Percentiles rank a stretch among this genome's conserved stretches.
phyloP scores from a whole-genome alignment of 2,888 invertebrate genomes.

The Agrilus mali region DNA sequence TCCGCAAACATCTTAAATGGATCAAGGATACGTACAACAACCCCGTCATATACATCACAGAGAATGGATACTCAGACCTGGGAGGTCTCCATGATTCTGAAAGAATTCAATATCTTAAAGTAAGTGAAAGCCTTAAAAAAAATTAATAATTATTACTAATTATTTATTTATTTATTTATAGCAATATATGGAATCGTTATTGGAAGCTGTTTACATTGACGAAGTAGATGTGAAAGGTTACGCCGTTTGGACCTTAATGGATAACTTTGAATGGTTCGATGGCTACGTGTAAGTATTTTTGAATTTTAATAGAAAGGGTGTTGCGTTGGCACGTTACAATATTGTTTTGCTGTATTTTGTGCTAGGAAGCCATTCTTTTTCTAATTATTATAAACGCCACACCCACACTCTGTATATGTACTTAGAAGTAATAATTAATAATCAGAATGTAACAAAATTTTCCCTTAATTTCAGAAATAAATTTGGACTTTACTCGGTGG shows the following conservation, averaged over 20 bases:
- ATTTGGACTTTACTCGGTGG: neutral
- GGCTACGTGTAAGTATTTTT: conserved; percentile 41
- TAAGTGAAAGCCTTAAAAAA: conserved; percentile 1
- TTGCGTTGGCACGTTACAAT: too few relatives aligned
- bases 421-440: too few relatives aligned
- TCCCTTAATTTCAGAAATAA: too few relatives aligned
- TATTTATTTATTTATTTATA: neutral
- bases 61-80: conserved; percentile 36
- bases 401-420: too few relatives aligned
- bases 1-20: conserved; percentile 40
- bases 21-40: conserved; percentile 28
- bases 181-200: conserved; percentile 34
- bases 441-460: too few relatives aligned
- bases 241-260: conserved; percentile 35
- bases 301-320: too few relatives aligned
- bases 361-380: too few relatives aligned
- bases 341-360: too few relatives aligned
- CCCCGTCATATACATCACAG: conserved; percentile 38
- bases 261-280: conserved; percentile 44
- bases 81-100: conserved; percentile 7
- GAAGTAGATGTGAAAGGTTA: conserved; percentile 41
- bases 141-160: too few relatives aligned
- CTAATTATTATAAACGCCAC: too few relatives aligned
- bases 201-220: conserved; percentile 35
- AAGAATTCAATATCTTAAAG: conserved; percentile 10